Evolutionary conservation across 2,113 vertebrate species (phyloP).

Genomic region (Istiophorus platypterus): DNA sequence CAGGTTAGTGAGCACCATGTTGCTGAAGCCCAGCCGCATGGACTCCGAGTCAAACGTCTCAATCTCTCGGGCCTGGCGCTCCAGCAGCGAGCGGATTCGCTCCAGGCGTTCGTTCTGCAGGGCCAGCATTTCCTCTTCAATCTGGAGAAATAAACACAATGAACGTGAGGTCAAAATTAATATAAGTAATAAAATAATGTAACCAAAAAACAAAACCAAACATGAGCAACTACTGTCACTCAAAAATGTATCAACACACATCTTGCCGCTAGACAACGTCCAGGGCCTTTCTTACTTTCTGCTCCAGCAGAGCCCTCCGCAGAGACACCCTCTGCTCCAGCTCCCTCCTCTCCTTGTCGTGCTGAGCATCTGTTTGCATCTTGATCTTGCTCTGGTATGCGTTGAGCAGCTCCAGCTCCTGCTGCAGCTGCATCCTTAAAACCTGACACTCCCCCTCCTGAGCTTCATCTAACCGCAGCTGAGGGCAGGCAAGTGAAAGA

Average conservation of each 20-base stretch:
- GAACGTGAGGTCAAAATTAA: background rate
- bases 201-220: background rate
- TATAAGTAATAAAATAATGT: background rate
- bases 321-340: constrained; percentile 86
- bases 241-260: background rate
- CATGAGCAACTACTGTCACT: background rate
- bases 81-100: constrained; percentile 95
- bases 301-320: constrained; percentile 83
- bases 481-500: background rate
- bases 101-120: constrained; percentile 97
- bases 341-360: constrained; percentile 83
- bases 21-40: constrained; percentile 98
- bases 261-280: background rate
- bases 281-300: constrained; percentile 73
- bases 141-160: constrained; percentile 79
- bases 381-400: constrained; percentile 87
- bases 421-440: constrained; percentile 85
- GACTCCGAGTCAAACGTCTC: constrained; percentile 99
- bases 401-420: constrained; percentile 85
- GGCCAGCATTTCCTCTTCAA: constrained; percentile 97
- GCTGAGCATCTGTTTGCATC: constrained; percentile 86
- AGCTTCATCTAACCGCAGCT: constrained; percentile 84
- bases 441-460: constrained; percentile 85
- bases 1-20: constrained; percentile 89
- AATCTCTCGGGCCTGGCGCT: constrained; percentile 87